Evolutionary conservation across 2,797 vertebrate species (phyloP).

Genomic region (Gephyroberyx darwinii): DNA sequence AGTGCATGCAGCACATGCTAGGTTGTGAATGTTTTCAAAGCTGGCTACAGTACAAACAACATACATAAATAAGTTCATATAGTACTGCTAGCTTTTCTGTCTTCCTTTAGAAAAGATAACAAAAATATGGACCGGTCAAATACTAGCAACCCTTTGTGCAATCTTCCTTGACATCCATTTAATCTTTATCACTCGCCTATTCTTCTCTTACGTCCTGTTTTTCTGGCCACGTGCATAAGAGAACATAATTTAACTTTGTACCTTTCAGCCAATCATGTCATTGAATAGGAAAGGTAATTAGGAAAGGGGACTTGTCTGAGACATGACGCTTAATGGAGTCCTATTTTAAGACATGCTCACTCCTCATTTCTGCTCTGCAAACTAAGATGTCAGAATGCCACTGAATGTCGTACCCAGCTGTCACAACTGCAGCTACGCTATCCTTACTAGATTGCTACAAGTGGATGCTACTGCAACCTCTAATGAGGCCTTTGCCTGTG

Average conservation of each 20-base stretch:
- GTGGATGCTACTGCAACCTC: slow-evolving; percentile 35
- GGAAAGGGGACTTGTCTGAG: not conserved
- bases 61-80: slow-evolving; percentile 39
- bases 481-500: not conserved
- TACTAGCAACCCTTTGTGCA: slow-evolving; percentile 39
- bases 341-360: not conserved
- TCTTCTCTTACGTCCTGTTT: not conserved
- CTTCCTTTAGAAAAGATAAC: slow-evolving; percentile 36
- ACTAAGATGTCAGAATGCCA: not conserved
- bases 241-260: not conserved
- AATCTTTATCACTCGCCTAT: slow-evolving; percentile 26
- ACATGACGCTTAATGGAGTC: not conserved
- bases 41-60: slow-evolving; percentile 43
- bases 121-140: slow-evolving; percentile 23
- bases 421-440: slow-evolving; percentile 2
- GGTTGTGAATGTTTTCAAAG: slow-evolving; percentile 46
- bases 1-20: slow-evolving; percentile 72
- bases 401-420: not conserved
- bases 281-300: not conserved
- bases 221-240: not conserved
- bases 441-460: slow-evolving; percentile 25
- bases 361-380: not conserved
- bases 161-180: slow-evolving; percentile 29
- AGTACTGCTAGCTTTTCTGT: slow-evolving; percentile 31
- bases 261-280: not conserved